These are phyloP conservation scores for Sarcoramphus papa DNA, from an alignment of 2,797 vertebrate genomes.

Conservation along the genomic window DNA sequence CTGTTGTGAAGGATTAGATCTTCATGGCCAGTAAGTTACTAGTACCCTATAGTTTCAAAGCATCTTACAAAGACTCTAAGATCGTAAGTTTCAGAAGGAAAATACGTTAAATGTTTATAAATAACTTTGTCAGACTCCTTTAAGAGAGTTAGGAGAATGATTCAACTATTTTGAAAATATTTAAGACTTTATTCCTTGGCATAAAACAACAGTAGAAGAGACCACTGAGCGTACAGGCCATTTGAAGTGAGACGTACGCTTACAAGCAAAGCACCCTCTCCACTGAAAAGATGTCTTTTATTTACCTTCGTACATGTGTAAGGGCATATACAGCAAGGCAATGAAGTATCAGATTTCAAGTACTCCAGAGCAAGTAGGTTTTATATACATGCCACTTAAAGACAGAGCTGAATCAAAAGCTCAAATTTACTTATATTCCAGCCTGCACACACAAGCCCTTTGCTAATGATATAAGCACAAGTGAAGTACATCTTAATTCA, in stretches of 20 bases:
- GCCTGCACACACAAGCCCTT: neutral
- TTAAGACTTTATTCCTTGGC: neutral
- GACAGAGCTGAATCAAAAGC: neutral
- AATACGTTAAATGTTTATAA: neutral
- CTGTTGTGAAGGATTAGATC: neutral
- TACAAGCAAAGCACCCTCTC: neutral
- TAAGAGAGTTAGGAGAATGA: neutral
- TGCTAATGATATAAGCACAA: neutral
- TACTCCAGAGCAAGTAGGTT: neutral
- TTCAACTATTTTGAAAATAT: neutral
- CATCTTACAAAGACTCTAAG: neutral
- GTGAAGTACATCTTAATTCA: neutral
- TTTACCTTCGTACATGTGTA: neutral
- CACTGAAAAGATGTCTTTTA: neutral
- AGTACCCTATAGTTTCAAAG: neutral
- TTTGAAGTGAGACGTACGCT: neutral
- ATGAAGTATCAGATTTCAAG: neutral
- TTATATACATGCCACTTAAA: neutral
- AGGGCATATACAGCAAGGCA: neutral
- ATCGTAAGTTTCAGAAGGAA: neutral
- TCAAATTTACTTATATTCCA: neutral
- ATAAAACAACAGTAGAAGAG: neutral
- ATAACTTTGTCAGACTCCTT: neutral
- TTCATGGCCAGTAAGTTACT: neutral
- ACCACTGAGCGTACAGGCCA: neutral